Percentiles rank a stretch among this genome's conserved stretches.
phyloP scores from a whole-genome alignment of 2,888 invertebrate genomes.

The Silvanus unidentatus region DNA sequence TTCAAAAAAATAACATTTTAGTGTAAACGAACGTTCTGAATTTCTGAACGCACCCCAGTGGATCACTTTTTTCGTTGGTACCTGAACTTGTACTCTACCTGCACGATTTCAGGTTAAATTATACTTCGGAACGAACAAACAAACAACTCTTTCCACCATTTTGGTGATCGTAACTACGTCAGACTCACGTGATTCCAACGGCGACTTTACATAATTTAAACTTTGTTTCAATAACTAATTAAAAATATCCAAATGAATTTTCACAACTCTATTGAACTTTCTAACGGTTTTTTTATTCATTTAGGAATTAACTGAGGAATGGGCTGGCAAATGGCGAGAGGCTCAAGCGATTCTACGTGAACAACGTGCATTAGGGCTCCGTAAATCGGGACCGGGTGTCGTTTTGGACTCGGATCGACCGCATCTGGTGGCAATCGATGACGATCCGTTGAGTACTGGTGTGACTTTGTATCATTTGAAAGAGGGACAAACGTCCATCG shows the following conservation, averaged over 20 bases:
- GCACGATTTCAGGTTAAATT: too few relatives aligned
- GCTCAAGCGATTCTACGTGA: slow-evolving; percentile 84
- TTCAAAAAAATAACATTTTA: too few relatives aligned
- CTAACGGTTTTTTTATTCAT: background rate
- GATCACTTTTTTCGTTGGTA: too few relatives aligned
- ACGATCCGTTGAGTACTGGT: slow-evolving; percentile 82
- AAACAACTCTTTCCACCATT: too few relatives aligned
- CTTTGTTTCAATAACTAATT: background rate
- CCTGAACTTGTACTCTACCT: too few relatives aligned
- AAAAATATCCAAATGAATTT: too few relatives aligned
- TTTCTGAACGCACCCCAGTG: too few relatives aligned
- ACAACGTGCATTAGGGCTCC: slow-evolving; percentile 76
- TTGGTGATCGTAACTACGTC: too few relatives aligned
- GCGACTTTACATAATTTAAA: background rate
- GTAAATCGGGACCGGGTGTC: slow-evolving; percentile 84
- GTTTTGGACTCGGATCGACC: slow-evolving; percentile 87
- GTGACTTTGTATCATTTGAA: slow-evolving; percentile 87
- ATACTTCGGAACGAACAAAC: too few relatives aligned
- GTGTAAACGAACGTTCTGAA: too few relatives aligned
- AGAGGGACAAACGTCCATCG: slow-evolving; percentile 83
- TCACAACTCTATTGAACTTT: too few relatives aligned
- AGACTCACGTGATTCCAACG: too few relatives aligned
- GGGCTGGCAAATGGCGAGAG: slow-evolving; percentile 91
- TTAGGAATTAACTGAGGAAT: slow-evolving; percentile 70
- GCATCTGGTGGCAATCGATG: slow-evolving; percentile 87